These are phyloP conservation scores for Hydropsyche tenuis DNA, from an alignment of 1,140 invertebrate genomes.

Conservation along the genomic window DNA sequence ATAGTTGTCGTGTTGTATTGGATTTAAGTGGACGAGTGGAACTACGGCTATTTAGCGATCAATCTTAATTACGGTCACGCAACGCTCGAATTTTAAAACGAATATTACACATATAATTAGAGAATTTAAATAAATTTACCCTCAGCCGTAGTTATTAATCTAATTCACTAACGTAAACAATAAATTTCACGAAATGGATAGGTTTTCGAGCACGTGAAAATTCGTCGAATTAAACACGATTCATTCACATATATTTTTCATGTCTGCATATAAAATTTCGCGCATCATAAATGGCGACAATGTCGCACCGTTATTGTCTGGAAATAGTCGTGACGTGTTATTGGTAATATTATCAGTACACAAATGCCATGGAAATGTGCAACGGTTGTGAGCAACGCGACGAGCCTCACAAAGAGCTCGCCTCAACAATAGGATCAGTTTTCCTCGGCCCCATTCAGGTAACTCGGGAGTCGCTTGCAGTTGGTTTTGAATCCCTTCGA, in stretches of 20 bases:
- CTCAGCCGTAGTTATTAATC: too few species aligned
- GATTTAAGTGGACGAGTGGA: too few species aligned
- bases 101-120: conserved; percentile 10
- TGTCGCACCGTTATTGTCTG: background rate
- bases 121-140: too few species aligned
- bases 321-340: background rate
- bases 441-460: conserved; percentile 9
- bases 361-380: conserved; percentile 19
- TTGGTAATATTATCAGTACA: conserved; percentile 5
- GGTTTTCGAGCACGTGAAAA: too few species aligned
- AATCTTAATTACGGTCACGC: conserved; percentile 17
- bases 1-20: too few species aligned
- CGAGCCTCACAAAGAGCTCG: conserved; percentile 1
- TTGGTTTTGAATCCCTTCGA: background rate
- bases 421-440: conserved; percentile 22
- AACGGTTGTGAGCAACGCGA: conserved; percentile 15
- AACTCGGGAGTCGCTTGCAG: background rate
- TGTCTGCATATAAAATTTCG: too few species aligned
- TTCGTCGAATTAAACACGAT: too few species aligned
- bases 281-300: too few species aligned
- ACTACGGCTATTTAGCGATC: conserved; percentile 1
- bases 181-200: too few species aligned
- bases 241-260: too few species aligned
- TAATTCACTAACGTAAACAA: too few species aligned
- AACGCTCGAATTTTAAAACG: conserved; percentile 10